Evolutionary conservation across 2,797 vertebrate genomes (phyloP).

Genomic region (Falco rusticolus): DNA sequence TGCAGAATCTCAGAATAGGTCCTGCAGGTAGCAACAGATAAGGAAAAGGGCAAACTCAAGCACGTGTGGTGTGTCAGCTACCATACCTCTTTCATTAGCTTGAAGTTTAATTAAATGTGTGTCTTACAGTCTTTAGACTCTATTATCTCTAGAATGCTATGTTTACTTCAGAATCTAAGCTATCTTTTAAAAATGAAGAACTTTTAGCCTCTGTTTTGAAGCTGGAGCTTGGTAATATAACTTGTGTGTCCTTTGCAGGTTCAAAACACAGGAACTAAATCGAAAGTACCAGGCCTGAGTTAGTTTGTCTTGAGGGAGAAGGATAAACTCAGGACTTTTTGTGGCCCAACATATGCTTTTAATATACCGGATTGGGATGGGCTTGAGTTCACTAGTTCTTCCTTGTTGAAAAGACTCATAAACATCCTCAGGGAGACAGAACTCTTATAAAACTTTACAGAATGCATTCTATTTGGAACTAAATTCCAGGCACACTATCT

Average conservation of each 20-base stretch:
- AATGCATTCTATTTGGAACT: slow-evolving; percentile 1
- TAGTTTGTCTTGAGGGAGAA: not conserved
- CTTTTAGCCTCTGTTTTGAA: not conserved
- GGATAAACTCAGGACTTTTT: not conserved
- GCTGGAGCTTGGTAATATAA: not conserved
- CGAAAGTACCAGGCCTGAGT: not conserved
- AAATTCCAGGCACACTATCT: not conserved
- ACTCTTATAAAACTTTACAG: not conserved
- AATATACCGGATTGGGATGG: not conserved
- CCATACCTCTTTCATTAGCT: not conserved
- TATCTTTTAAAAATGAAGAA: not conserved
- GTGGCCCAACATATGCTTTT: not conserved
- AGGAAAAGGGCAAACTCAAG: not conserved
- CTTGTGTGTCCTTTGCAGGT: not conserved
- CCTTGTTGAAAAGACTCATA: slow-evolving; percentile 9
- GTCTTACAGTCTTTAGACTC: not conserved
- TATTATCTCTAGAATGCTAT: not conserved
- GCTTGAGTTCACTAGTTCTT: not conserved
- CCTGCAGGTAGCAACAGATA: not conserved
- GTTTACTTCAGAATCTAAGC: not conserved
- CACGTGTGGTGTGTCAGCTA: not conserved
- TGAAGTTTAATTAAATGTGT: not conserved
- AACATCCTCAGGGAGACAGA: slow-evolving; percentile 20
- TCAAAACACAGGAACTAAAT: not conserved
- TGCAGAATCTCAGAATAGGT: not conserved